Evolutionary conservation across 1,140 invertebrate genomes (phyloP), one percentile per base, ranked within the genome.

Genomic region (Yoshiicerus persimilis): DNA sequence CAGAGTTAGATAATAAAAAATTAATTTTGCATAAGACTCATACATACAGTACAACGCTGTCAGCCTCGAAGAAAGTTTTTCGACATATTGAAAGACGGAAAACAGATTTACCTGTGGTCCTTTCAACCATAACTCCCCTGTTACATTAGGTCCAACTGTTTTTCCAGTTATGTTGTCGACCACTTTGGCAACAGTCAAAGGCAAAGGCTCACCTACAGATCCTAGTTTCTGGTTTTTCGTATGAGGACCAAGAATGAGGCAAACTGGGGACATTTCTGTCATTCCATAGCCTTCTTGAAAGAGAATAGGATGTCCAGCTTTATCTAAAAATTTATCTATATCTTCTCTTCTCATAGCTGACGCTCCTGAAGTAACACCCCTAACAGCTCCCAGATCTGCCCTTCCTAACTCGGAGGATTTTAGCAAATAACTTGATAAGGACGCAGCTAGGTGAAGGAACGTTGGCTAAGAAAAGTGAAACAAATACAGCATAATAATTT

Each of bases 41-140:
- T 41, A 13, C n/a, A n/a, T n/a, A 41, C 13, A 41, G 39, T 47
- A 20, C 20, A 47, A 47, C 20, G 11, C 41, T 47, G 2, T 47
- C 13, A 66, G n/a, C n/a, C n/a, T n/a, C n/a, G n/a, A n/a, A n/a
- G n/a, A n/a, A n/a, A n/a, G n/a, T n/a, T n/a, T n/a, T n/a, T n/a
- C n/a, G n/a, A n/a, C n/a, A n/a, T n/a, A n/a, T n/a, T n/a, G n/a
- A n/a, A n/a, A n/a, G n/a, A n/a, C n/a, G n/a, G n/a, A 11, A 41
- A 41, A 47, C 16, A 16, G 47, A 20, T n/a, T 11, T 38, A 88
- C 93, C 92, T 96, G 95, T n/a, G 95, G 95, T 36, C 95, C 95
- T 90, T 92, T 93, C 0, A 96, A 90, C 91, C 94, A 93, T 0
- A 96, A 91, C 92, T 96, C 95, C 2, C 96, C 96, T n/a, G 92